phyloP scores from a whole-genome alignment of 2,113 vertebrate genomes.

The Marcusenius ussheri region DNA sequence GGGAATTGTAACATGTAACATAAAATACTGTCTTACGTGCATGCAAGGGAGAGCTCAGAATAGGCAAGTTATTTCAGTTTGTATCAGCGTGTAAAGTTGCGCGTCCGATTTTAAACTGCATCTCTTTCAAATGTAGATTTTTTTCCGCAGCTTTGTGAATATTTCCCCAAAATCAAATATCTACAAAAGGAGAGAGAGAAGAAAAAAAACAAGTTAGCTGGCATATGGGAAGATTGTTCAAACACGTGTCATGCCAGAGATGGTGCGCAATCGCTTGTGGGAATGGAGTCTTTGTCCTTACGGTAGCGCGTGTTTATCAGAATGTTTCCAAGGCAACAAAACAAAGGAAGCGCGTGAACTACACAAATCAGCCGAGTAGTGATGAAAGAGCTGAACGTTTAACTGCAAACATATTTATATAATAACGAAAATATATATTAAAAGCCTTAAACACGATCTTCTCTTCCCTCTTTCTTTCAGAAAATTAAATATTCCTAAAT shows the following conservation, averaged over 20 bases:
- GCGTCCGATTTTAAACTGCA: neutral
- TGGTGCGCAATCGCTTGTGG: neutral
- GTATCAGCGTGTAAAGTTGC: neutral
- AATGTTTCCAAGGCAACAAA: conserved; percentile 5
- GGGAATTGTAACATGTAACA: neutral
- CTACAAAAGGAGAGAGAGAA: neutral
- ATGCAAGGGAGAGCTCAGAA: neutral
- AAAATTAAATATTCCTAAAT: neutral
- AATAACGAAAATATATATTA: too few species aligned
- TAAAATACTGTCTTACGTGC: neutral
- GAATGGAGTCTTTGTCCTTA: neutral
- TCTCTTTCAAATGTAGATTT: neutral
- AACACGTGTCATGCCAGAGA: neutral
- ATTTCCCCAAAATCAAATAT: neutral
- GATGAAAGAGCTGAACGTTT: neutral
- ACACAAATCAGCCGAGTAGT: neutral
- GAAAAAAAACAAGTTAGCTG: neutral
- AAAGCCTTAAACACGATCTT: neutral
- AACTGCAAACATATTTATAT: neutral
- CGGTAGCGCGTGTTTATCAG: neutral
- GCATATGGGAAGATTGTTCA: neutral
- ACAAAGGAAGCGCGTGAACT: neutral
- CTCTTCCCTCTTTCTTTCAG: neutral
- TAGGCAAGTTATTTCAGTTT: neutral
- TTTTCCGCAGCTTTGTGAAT: neutral